Conservation (phyloP, 2,113 vertebrate genomes). For the Zapornia atra region DNA sequence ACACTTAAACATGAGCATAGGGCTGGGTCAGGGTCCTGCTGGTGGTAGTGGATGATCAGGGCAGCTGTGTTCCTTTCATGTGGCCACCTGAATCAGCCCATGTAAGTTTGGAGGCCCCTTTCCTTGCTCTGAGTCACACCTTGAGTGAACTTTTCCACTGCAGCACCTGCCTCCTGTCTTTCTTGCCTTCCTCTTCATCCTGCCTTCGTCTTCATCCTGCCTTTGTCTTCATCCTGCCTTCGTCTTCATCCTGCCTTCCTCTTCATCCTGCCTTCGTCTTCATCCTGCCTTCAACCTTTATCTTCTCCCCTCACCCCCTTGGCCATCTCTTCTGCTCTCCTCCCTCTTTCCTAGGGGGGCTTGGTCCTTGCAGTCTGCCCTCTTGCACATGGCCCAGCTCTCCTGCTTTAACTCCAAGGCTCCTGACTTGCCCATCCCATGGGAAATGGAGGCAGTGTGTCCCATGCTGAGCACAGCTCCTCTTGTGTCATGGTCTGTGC, state of each 20-base stretch:
- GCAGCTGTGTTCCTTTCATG: too few species aligned
- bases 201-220: too few species aligned
- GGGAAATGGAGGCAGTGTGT: rapidly evolving
- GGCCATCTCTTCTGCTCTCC: not conserved
- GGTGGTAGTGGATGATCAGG: not conserved
- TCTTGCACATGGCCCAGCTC: rapidly evolving
- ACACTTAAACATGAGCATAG: rapidly evolving
- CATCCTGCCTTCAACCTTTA: too few species aligned
- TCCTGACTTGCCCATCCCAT: not conserved
- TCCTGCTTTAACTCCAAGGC: not conserved
- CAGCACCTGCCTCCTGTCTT: not conserved
- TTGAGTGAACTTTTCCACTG: not conserved
- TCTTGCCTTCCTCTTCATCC: not conserved
- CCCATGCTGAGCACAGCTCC: not conserved
- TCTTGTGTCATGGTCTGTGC: rapidly evolving
- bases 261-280: too few species aligned
- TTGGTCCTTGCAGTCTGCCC: not conserved
- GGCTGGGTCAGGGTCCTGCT: not conserved
- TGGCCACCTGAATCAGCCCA: not conserved
- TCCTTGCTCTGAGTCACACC: too few species aligned
- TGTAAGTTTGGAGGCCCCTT: not conserved
- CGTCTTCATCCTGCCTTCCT: not conserved
- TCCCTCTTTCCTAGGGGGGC: not conserved
- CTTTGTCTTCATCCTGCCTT: not conserved
- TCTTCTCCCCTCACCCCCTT: not conserved